Base-by-base conservation (phyloP, 1,140 invertebrate genomes). In the Drosophila paulistorum region DNA sequence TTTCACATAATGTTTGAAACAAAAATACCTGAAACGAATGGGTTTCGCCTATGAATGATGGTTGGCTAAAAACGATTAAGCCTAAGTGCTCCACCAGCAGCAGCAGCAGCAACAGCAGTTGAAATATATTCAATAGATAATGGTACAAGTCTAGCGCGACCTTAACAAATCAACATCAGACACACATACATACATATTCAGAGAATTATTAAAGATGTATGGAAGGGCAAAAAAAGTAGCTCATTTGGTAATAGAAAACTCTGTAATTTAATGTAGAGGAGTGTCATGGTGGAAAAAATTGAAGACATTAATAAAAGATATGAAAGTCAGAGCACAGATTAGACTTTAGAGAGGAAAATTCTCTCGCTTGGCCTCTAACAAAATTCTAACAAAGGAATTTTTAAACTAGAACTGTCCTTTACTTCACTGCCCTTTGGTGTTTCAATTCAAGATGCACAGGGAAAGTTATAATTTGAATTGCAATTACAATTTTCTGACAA, bases 1-100 rank as follows among this genome's bases (percentile, higher is more conserved):
- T 87, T 77, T 63, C 87, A 66, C 71, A 71, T 71, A 77, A 30
- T 41, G 42, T 26, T 62, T 26, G 17, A n/a, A 54, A 23, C 17
- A 68, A 67, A 68, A 70, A 74, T 41, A 55, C 17, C 62, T 42
- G 54, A 33, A 55, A 77, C 63, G 64, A 69, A 69, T 74, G 71
- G 37, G 4, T 63, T 39, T 54, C 3, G 11, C 45, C 10, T 35
- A 42, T 68, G 42, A 35, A 30, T 57, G 37, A 39, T 58, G 64
- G 64, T 35, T 66, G 42, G 51, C 66, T 37, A 23, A 58, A 83
- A 68, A 65, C 58, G 73, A 81, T 74, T 71, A 74, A 71, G 51
- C 73, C 68, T 81, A 71, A 85, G 45, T 51, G 45, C 45, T 51
- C 17, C 7, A 48, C 3, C 30, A 20, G 45, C 45, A 48, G 20